These are phyloP conservation scores for Chloroceryle amazona DNA, from an alignment of 2,797 vertebrate species.

Conservation along the genomic window DNA sequence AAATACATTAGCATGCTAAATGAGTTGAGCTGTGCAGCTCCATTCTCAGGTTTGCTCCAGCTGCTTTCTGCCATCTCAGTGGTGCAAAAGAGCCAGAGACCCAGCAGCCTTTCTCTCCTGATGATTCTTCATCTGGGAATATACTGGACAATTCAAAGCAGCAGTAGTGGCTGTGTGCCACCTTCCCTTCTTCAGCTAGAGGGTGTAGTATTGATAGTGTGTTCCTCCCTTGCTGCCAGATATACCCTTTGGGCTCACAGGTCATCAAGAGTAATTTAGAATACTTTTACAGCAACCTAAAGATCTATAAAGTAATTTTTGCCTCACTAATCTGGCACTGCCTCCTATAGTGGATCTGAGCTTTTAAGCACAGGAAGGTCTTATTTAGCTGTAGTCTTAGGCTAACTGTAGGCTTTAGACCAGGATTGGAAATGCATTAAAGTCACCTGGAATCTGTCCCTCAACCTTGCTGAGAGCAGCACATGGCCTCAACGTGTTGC, in stretches of 20 bases:
- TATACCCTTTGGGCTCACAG: neutral
- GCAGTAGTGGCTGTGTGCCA: neutral
- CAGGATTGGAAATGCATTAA: slow-evolving; percentile 29
- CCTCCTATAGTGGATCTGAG: neutral
- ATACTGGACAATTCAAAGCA: slow-evolving; percentile 28
- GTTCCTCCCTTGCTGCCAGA: neutral
- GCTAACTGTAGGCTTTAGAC: slow-evolving; percentile 4
- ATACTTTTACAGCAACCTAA: slow-evolving; percentile 42
- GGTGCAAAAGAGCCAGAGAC: neutral
- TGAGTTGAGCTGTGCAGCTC: neutral
- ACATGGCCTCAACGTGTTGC: rapidly evolving
- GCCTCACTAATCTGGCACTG: neutral
- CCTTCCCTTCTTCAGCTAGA: slow-evolving; percentile 27
- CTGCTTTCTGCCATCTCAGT: neutral
- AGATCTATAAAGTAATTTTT: slow-evolving; percentile 49
- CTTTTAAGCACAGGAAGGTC: slow-evolving; percentile 13
- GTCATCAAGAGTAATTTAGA: slow-evolving; percentile 44
- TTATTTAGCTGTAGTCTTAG: slow-evolving; percentile 6
- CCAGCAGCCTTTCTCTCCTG: neutral
- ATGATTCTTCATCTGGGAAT: neutral
- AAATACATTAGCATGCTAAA: neutral
- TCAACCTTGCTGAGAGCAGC: rapidly evolving
- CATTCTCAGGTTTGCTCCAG: neutral
- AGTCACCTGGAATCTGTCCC: neutral
- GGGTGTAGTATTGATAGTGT: neutral